Conservation (phyloP, 1,140 invertebrate species). For the Araneus ventricosus region DNA sequence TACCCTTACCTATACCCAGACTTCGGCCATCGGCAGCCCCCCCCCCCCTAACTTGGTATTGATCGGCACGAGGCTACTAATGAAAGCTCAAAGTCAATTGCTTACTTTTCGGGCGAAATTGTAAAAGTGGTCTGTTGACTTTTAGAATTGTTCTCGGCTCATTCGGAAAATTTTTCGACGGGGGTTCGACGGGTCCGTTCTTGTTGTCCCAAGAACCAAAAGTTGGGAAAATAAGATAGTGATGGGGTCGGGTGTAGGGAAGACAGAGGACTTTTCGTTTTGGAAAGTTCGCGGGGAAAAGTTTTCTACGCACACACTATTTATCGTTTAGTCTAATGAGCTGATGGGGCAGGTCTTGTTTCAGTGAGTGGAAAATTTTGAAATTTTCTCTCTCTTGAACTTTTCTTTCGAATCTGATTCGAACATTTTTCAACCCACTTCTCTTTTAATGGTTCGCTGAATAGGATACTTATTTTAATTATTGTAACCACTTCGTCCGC, state of each 20-base stretch:
- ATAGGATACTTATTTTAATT: not conserved
- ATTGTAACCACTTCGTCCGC: not conserved
- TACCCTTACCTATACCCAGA: not conserved
- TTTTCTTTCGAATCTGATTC: not conserved
- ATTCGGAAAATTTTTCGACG: slow-evolving; percentile 3
- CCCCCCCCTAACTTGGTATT: slow-evolving; percentile 56
- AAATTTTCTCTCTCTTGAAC: not conserved
- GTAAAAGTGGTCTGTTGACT: slow-evolving; percentile 74
- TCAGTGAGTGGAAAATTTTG: not conserved
- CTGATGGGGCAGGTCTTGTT: not conserved
- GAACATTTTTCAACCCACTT: not conserved
- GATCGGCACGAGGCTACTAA: slow-evolving; percentile 61
- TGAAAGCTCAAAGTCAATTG: slow-evolving; percentile 73
- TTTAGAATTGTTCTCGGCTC: slow-evolving; percentile 52
- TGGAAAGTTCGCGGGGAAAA: slow-evolving; percentile 34
- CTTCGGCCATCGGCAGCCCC: not conserved
- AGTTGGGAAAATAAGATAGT: not conserved
- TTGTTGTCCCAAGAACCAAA: not conserved
- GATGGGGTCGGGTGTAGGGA: not conserved
- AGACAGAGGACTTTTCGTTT: slow-evolving; percentile 41
- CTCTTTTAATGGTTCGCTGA: too few relatives aligned
- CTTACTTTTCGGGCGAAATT: slow-evolving; percentile 55
- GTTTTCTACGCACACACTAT: slow-evolving; percentile 45
- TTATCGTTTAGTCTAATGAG: slow-evolving; percentile 72
- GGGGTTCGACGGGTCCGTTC: not conserved